These are phyloP conservation scores for Colossoma macropomum DNA, from an alignment of 2,113 vertebrate genomes.

Conservation along the genomic window DNA sequence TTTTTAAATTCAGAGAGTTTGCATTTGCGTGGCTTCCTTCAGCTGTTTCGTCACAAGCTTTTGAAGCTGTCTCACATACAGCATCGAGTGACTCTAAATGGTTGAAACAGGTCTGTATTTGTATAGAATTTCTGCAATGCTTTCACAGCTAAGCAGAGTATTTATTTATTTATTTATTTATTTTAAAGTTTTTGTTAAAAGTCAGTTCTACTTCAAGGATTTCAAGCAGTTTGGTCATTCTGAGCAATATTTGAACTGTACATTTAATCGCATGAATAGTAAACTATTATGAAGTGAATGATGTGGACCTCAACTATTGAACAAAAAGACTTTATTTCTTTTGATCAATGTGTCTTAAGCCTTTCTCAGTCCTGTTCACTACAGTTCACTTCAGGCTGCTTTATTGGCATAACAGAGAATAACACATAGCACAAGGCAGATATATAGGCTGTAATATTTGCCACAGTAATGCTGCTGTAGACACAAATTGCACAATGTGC, in stretches of 20 bases:
- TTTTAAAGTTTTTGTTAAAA: background rate
- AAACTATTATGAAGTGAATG: background rate
- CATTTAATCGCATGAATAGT: background rate
- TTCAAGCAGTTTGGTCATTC: background rate
- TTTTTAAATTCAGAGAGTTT: constrained; percentile 12
- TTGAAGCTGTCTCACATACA: background rate
- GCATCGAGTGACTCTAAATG: background rate
- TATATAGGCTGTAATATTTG: no score
- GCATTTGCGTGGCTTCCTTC: background rate
- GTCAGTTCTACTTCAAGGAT: background rate
- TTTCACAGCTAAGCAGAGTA: background rate
- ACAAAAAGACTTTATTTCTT: no score
- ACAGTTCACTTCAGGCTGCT: no score
- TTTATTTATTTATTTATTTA: no score
- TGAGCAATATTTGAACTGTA: background rate
- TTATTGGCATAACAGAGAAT: no score
- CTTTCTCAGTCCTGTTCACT: background rate
- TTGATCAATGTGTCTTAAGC: background rate
- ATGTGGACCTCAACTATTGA: no score
- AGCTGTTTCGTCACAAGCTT: background rate
- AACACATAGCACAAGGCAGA: no score
- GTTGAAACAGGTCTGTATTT: background rate
- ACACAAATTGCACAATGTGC: no score
- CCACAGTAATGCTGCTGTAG: no score
- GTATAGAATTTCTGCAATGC: background rate